phyloP scores from a whole-genome alignment of 2,113 vertebrate genomes.

The Pyrgilauda ruficollis region DNA sequence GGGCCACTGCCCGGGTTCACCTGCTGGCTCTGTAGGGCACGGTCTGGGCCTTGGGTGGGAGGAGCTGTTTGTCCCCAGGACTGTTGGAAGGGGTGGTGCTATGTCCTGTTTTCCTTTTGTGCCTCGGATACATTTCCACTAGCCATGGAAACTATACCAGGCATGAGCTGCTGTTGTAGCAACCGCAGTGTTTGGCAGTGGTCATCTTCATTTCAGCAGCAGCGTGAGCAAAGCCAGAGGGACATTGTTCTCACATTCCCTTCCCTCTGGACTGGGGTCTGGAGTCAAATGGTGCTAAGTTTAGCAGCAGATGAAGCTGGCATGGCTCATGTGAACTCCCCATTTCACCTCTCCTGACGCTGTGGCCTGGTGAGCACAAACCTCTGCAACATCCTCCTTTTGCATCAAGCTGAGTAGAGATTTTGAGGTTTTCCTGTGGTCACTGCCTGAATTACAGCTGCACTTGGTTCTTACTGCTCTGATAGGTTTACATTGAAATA shows the following conservation, averaged over 20 bases:
- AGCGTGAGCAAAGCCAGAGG: background rate
- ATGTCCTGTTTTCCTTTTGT: background rate
- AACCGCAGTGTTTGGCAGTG: constrained; percentile 13
- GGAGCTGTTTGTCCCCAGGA: background rate
- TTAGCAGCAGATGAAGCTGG: background rate
- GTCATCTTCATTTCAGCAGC: background rate
- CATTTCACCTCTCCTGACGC: background rate
- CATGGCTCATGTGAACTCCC: background rate
- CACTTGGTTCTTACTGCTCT: background rate
- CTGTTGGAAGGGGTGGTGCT: background rate
- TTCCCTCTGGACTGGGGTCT: background rate
- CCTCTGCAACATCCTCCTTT: background rate
- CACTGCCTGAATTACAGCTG: constrained; percentile 1
- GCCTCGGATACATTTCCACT: background rate
- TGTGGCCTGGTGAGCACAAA: background rate
- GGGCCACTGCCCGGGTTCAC: background rate
- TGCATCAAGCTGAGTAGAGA: background rate
- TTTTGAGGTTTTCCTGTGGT: constrained; percentile 62
- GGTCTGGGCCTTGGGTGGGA: background rate
- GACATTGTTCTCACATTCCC: background rate
- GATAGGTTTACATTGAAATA: background rate
- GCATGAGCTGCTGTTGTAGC: constrained; percentile 48
- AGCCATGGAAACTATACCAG: constrained; percentile 24
- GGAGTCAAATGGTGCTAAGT: background rate
- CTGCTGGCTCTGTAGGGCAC: background rate